Percentiles rank a stretch among this genome's conserved stretches.
Evolutionary conservation across 2,113 vertebrate genomes (phyloP).

Genomic region (Carassius carassius): DNA sequence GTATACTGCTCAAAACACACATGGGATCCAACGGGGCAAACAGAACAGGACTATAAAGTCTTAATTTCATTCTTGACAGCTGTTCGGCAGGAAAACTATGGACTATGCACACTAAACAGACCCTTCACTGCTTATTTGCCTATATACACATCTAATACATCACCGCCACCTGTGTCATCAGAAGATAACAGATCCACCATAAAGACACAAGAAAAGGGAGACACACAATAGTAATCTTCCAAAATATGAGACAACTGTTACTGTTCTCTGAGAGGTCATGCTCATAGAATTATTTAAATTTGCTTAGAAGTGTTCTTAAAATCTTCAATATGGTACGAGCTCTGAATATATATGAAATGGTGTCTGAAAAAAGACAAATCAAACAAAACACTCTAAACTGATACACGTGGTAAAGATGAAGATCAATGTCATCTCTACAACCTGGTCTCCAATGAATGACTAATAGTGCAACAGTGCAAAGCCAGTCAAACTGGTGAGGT

Average conservation of each 20-base stretch:
- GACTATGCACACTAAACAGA: neutral
- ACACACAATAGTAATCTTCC: too few relatives aligned
- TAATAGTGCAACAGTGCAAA: slow-evolving; percentile 63
- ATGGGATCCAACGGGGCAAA: neutral
- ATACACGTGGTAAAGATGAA: neutral
- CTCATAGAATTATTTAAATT: neutral
- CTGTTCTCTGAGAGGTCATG: neutral
- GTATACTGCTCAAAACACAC: too few relatives aligned
- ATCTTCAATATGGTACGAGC: neutral
- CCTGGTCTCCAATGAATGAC: slow-evolving; percentile 52
- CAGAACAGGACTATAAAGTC: too few relatives aligned
- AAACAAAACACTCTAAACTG: neutral
- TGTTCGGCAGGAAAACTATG: neutral
- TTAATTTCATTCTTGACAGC: neutral
- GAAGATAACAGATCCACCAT: neutral
- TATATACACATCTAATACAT: slow-evolving; percentile 1
- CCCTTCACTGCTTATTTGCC: neutral
- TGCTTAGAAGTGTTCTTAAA: neutral
- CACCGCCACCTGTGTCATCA: neutral
- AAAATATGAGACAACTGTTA: too few relatives aligned
- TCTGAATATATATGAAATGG: neutral
- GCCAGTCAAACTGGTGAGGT: slow-evolving; percentile 77
- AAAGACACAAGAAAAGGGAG: neutral
- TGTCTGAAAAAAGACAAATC: neutral
- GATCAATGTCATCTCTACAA: neutral